A percentile compares a stretch with the other conserved stretches of the same genome.
phyloP scores from a whole-genome alignment of 64 coral and sea anemone species.

The Stichodactyla helianthus region DNA sequence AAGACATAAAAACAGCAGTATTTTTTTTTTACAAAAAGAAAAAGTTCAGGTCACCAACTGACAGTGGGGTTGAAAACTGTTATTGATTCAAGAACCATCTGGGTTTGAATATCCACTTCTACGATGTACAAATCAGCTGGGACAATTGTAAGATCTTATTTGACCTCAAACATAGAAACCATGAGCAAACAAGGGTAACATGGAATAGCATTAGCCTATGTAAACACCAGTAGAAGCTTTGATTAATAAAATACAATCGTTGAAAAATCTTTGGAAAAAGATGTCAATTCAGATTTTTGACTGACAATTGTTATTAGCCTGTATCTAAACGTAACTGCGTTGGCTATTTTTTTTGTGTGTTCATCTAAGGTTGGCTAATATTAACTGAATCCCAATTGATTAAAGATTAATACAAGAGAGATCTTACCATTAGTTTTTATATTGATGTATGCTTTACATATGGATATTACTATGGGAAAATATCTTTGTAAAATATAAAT shows the following conservation, averaged over 20 bases:
- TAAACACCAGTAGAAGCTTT: slow-evolving; percentile 2
- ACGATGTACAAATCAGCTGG: slow-evolving; percentile 6
- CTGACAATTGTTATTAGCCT: slow-evolving; percentile 16
- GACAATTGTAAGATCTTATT: slow-evolving; percentile 1
- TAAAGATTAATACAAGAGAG: slow-evolving; percentile 11
- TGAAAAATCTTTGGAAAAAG: slow-evolving; percentile 15
- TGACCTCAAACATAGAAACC: slow-evolving; percentile 1
- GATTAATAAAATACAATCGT: slow-evolving; percentile 30
- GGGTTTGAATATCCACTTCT: not conserved
- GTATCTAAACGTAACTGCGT: not conserved
- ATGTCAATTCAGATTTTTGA: not conserved
- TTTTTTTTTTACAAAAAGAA: not conserved
- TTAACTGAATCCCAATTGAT: slow-evolving; percentile 34
- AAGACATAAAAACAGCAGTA: not conserved
- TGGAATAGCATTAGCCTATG: slow-evolving; percentile 5
- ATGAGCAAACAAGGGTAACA: slow-evolving; percentile 17
- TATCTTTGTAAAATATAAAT: slow-evolving; percentile 41
- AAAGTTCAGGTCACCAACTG: not conserved
- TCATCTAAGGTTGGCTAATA: not conserved
- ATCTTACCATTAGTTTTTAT: not conserved
- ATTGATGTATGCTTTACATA: not conserved
- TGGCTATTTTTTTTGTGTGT: not conserved
- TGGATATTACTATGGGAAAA: not conserved
- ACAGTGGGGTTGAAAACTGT: slow-evolving; percentile 5
- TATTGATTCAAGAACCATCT: slow-evolving; percentile 12